A percentile compares a stretch with the other conserved stretches of the same genome.
Conservation (phyloP, 2,113 vertebrate genomes). For the Oryzias woworae region DNA sequence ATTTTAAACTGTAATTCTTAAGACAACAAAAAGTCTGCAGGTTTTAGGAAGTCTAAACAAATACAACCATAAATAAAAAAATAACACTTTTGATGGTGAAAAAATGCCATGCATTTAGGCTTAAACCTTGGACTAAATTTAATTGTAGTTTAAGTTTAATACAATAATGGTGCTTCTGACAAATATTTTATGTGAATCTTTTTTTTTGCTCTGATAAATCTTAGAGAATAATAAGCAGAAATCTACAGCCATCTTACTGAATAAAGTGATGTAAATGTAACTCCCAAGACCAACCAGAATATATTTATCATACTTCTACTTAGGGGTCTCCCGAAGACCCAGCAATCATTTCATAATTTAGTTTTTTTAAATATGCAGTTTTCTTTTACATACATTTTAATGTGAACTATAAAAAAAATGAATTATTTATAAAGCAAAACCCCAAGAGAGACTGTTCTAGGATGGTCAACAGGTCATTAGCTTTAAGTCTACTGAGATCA, state of each 20-base stretch:
- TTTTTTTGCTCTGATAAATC: background rate
- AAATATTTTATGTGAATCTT: background rate
- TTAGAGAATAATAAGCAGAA: background rate
- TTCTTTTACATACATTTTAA: background rate
- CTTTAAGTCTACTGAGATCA: conserved; percentile 28
- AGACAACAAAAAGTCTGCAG: no score
- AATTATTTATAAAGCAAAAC: background rate
- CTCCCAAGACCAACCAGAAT: background rate
- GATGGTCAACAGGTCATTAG: conserved; percentile 42
- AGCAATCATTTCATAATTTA: background rate
- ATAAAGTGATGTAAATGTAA: conserved; percentile 2
- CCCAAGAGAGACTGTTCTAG: conserved; percentile 5
- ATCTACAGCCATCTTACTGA: background rate
- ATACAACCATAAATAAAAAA: no score
- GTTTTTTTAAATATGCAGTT: background rate
- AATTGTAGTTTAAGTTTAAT: no score
- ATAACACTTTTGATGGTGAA: no score
- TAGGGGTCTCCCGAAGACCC: conserved; percentile 17
- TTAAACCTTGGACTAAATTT: no score
- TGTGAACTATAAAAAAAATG: background rate
- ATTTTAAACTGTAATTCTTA: no score
- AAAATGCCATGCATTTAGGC: no score
- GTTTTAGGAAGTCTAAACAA: no score
- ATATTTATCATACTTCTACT: background rate
- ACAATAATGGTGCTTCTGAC: no score